phyloP scores from a whole-genome alignment of 2,888 invertebrate species.

The Adineta ricciae region DNA sequence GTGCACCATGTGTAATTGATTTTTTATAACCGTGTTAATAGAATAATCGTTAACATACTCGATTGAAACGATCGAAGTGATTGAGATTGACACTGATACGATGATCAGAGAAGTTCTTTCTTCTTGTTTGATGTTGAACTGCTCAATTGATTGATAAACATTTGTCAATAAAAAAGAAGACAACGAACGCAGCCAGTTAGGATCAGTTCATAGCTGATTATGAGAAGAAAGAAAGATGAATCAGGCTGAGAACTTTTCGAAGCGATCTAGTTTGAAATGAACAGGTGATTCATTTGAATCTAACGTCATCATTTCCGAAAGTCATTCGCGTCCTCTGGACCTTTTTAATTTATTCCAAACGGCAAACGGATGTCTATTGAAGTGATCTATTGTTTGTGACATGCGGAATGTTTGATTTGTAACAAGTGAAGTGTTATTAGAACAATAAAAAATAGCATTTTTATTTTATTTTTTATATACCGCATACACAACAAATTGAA shows the following conservation, averaged over 20 bases:
- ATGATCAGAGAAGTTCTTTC: background rate
- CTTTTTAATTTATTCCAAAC: background rate
- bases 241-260: too few species aligned
- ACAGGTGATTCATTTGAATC: background rate
- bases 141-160: background rate
- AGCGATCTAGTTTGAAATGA: too few species aligned
- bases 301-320: background rate
- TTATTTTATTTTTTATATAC: background rate
- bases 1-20: background rate
- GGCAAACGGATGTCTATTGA: conserved; percentile 13
- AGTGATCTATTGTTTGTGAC: background rate
- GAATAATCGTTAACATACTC: background rate
- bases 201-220: too few species aligned
- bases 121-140: too few species aligned
- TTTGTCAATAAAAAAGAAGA: background rate
- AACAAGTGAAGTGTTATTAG: conserved; percentile 13
- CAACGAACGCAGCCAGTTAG: too few species aligned
- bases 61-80: background rate
- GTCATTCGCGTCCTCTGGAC: background rate
- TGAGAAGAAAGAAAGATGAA: too few species aligned
- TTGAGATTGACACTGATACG: background rate
- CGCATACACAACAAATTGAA: background rate
- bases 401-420: background rate
- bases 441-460: background rate
- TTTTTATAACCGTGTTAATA: background rate